These are phyloP conservation scores for Eristalinus aeneus DNA, from an alignment of 2,888 invertebrate genomes.

Conservation along the genomic window DNA sequence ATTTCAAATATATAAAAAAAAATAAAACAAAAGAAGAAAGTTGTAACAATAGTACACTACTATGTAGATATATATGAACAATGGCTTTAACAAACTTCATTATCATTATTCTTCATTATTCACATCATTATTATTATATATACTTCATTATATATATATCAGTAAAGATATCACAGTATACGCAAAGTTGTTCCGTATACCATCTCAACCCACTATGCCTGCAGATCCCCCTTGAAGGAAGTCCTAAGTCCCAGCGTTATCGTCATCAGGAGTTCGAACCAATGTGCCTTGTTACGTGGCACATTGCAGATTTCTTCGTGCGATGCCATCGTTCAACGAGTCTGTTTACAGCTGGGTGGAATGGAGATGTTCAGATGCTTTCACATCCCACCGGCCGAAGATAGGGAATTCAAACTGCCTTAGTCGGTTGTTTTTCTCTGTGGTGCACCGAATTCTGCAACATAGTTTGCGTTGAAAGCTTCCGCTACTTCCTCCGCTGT, in stretches of 20 bases:
- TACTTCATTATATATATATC: not conserved
- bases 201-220: slow-evolving; percentile 74
- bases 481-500: not conserved
- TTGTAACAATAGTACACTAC: no score
- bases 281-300: not conserved
- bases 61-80: no score
- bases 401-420: not conserved
- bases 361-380: not conserved
- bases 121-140: no score
- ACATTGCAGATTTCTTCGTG: no score
- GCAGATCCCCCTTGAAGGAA: slow-evolving; percentile 73
- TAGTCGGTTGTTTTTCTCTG: not conserved
- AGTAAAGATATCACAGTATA: slow-evolving; percentile 71
- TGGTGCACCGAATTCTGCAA: not conserved
- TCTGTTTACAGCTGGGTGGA: not conserved
- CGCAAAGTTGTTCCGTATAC: slow-evolving; percentile 74
- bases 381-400: not conserved
- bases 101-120: no score
- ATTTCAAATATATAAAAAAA: no score
- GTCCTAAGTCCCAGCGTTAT: slow-evolving; percentile 73
- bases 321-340: not conserved
- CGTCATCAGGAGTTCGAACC: not conserved
- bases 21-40: no score
- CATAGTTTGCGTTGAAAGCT: not conserved
- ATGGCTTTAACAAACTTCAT: no score